These are phyloP conservation scores for Maniola jurtina DNA, from an alignment of 1,140 invertebrate species.

Conservation along the genomic window DNA sequence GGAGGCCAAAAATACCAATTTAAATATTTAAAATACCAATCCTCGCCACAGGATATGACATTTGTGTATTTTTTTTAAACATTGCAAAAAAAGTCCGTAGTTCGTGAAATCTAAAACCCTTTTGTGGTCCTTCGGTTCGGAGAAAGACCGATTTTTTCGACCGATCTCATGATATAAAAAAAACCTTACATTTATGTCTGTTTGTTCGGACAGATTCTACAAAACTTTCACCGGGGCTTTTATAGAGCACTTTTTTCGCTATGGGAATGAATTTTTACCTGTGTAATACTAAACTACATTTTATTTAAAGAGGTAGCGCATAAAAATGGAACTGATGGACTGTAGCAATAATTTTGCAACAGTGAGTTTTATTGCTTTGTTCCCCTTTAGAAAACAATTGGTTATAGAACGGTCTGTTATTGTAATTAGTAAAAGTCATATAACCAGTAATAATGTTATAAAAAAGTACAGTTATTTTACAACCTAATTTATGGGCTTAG, in stretches of 20 bases:
- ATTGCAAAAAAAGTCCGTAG: conserved; percentile 57
- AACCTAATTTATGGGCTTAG: background rate
- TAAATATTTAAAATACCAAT: conserved; percentile 20
- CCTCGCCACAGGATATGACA: conserved; percentile 34
- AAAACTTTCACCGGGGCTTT: conserved; percentile 61
- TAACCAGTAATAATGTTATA: too few species aligned
- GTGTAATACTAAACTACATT: conserved; percentile 11
- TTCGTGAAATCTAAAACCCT: conserved; percentile 72
- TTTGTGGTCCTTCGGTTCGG: conserved; percentile 63
- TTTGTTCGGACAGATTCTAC: conserved; percentile 47
- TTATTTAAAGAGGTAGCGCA: conserved; percentile 42
- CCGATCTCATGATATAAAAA: conserved; percentile 46
- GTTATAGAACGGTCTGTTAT: background rate
- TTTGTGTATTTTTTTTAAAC: conserved; percentile 25
- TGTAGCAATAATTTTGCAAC: conserved; percentile 16
- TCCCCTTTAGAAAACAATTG: background rate
- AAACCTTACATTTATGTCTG: conserved; percentile 44
- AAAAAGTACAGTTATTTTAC: background rate
- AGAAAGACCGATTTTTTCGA: conserved; percentile 58
- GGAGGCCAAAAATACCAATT: background rate
- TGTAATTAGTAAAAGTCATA: background rate
- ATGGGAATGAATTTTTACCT: conserved; percentile 55
- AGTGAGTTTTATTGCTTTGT: background rate
- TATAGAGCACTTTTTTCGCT: conserved; percentile 42
- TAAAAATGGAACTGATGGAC: conserved; percentile 29